A percentile compares a stretch with the other conserved stretches of the same genome.
These are phyloP conservation scores for Zootoca vivipara DNA, from an alignment of 2,113 vertebrate genomes.

Conservation along the genomic window DNA sequence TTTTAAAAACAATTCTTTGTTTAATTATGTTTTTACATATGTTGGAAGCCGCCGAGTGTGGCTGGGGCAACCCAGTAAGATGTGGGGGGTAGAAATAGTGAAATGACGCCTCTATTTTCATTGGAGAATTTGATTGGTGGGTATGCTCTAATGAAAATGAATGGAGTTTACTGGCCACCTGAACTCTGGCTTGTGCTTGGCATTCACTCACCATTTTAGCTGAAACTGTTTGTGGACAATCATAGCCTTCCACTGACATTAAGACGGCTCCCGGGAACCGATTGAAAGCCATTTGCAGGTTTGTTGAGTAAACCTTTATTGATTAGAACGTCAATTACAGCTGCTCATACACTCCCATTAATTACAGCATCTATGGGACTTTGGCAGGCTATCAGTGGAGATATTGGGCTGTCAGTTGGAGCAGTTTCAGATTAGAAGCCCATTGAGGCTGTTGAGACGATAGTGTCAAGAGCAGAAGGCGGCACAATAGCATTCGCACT, in stretches of 20 bases:
- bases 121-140: too few relatives aligned
- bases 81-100: too few relatives aligned
- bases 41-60: too few relatives aligned
- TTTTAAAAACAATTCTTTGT: too few relatives aligned
- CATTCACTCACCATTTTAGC: rapidly evolving
- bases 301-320: constrained; percentile 56
- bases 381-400: constrained; percentile 40
- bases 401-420: constrained; percentile 53
- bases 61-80: too few relatives aligned
- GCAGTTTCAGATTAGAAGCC: constrained; percentile 45
- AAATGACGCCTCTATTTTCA: too few relatives aligned
- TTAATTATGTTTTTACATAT: too few relatives aligned
- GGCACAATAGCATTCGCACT: not conserved
- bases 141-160: constrained; percentile 11
- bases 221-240: not conserved
- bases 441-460: constrained; percentile 29
- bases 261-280: constrained; percentile 38
- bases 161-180: not conserved
- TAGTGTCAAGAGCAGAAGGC: constrained; percentile 26
- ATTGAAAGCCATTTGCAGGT: constrained; percentile 36
- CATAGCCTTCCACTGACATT: constrained; percentile 7
- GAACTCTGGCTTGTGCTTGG: rapidly evolving
- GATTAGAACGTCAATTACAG: constrained; percentile 54
- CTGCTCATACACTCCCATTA: constrained; percentile 50
- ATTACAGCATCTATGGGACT: constrained; percentile 46